Conservation (phyloP, 2,797 vertebrate genomes). For the Enteromius mattozi region DNA sequence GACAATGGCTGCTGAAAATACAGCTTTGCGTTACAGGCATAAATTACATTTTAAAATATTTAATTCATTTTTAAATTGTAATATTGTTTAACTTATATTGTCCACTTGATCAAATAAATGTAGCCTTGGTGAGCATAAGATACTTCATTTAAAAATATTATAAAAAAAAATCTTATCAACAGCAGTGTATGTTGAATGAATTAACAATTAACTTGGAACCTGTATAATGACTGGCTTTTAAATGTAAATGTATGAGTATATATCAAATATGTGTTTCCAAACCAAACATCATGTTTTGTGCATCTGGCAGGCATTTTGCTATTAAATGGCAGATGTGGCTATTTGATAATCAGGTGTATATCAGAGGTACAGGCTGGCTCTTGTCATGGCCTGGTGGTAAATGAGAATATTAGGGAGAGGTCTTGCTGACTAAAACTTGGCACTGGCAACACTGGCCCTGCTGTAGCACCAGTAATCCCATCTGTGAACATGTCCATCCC, state of each 20-base stretch:
- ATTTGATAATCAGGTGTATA: conserved; percentile 19
- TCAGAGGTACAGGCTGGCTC: neutral
- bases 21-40: neutral
- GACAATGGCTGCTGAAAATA: neutral
- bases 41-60: no score
- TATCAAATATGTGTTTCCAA: conserved; percentile 27
- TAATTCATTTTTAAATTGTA: neutral
- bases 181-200: neutral
- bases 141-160: neutral
- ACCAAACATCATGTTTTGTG: neutral
- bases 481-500: conserved; percentile 46
- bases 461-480: conserved; percentile 44
- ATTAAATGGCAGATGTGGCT: neutral
- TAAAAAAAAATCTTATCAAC: neutral
- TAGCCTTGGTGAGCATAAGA: neutral
- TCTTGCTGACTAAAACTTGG: conserved; percentile 46
- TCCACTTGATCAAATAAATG: neutral
- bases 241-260: neutral
- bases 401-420: conserved; percentile 36
- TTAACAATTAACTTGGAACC: no score
- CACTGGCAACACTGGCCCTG: conserved; percentile 6
- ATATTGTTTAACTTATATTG: neutral
- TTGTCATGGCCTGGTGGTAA: conserved; percentile 24
- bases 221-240: neutral
- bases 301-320: neutral